Percentiles rank a stretch among this genome's conserved stretches.
Evolutionary conservation across 2,797 vertebrate genomes (phyloP).

Genomic region (Apodemus agrarius): DNA sequence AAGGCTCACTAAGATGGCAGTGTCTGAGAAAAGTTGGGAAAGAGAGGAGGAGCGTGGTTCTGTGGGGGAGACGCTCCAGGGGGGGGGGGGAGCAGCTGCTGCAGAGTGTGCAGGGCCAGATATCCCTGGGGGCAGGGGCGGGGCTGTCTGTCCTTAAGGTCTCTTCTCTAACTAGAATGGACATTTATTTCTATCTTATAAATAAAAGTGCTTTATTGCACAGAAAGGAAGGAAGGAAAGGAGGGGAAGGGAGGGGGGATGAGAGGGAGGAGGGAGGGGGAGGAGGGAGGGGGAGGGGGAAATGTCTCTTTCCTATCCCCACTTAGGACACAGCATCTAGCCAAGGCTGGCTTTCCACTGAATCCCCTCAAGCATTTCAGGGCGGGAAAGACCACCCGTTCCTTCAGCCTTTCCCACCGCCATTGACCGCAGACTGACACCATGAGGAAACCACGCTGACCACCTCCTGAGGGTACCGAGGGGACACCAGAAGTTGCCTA

Average conservation of each 20-base stretch:
- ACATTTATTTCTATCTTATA: neutral
- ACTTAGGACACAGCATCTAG: fast-evolving
- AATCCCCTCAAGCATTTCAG: neutral
- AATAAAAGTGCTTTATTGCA: neutral
- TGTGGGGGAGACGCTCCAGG: neutral
- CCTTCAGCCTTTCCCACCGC: fast-evolving
- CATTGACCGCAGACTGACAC: neutral
- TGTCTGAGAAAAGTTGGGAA: neutral
- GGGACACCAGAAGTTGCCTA: neutral
- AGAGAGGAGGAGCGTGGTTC: too few relatives aligned
- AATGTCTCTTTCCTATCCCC: neutral
- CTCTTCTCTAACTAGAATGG: neutral
- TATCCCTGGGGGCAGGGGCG: neutral
- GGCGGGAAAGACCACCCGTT: neutral
- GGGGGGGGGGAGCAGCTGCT: neutral
- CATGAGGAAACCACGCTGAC: neutral
- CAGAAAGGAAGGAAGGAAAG: neutral
- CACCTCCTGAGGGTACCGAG: neutral
- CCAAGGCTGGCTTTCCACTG: neutral
- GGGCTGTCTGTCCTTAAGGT: neutral
- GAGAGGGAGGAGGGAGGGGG: too few relatives aligned
- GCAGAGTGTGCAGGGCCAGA: fast-evolving
- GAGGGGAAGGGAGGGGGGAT: neutral
- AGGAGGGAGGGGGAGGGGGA: too few relatives aligned
- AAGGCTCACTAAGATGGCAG: neutral